These are phyloP conservation scores for Gila orcuttii DNA, from an alignment of 2,113 vertebrate species.

Conservation along the genomic window DNA sequence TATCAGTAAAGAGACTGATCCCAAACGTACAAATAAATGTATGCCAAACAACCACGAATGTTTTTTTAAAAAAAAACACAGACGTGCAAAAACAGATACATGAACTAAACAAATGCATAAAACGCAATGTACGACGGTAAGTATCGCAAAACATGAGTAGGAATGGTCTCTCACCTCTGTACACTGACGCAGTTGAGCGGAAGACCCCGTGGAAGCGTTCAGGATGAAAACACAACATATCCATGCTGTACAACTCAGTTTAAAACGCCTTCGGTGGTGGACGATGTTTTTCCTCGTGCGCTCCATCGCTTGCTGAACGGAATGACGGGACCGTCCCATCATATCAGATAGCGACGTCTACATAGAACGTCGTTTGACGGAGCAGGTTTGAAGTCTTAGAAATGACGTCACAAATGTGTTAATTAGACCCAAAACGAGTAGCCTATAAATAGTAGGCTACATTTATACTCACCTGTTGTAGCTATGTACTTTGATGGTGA, in stretches of 20 bases:
- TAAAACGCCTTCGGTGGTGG: conserved; percentile 17
- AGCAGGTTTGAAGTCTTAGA: background rate
- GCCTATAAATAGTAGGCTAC: background rate
- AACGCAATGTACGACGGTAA: background rate
- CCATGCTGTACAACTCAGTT: background rate
- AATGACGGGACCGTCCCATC: conserved; percentile 5
- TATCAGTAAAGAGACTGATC: background rate
- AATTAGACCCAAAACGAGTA: background rate
- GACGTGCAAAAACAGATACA: background rate
- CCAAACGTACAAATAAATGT: background rate
- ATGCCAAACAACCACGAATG: background rate
- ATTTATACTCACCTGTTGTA: background rate
- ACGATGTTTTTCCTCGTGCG: conserved; percentile 5
- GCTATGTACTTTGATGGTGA: background rate
- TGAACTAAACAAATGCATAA: too few relatives aligned
- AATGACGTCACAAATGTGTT: conserved; percentile 11
- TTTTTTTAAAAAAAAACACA: background rate
- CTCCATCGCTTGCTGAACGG: conserved; percentile 30
- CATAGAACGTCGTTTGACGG: background rate
- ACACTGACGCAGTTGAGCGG: conserved; percentile 32
- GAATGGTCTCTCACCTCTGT: conserved; percentile 42
- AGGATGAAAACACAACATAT: conserved; percentile 12
- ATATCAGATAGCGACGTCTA: conserved; percentile 6
- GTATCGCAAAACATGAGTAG: background rate
- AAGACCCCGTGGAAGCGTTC: conserved; percentile 3